These are phyloP conservation scores for Myotis pilosus DNA, from an alignment of 2,797 vertebrate genomes.

Conservation along the genomic window DNA sequence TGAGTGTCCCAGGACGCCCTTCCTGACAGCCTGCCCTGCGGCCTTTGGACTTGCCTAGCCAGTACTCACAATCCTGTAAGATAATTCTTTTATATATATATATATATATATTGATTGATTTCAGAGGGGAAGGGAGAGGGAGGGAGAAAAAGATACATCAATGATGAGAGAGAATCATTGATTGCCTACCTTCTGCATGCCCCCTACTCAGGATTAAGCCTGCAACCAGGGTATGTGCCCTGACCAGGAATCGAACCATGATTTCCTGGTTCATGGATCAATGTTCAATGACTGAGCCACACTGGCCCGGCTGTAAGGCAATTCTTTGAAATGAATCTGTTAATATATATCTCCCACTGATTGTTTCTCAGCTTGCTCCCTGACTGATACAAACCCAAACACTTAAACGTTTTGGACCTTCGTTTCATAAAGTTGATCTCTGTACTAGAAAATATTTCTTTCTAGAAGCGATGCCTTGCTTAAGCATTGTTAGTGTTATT, in stretches of 20 bases:
- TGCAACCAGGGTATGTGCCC: too few relatives aligned
- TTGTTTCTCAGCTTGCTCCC: background rate
- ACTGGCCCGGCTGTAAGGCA: accelerated
- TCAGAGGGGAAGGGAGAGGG: too few relatives aligned
- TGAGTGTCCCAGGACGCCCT: background rate
- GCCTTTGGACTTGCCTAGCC: background rate
- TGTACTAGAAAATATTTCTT: background rate
- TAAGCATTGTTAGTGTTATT: background rate
- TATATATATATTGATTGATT: too few relatives aligned
- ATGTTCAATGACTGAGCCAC: too few relatives aligned
- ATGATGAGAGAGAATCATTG: too few relatives aligned
- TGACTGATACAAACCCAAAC: background rate
- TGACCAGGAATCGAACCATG: too few relatives aligned
- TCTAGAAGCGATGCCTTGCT: background rate
- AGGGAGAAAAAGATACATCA: too few relatives aligned
- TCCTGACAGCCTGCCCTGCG: background rate
- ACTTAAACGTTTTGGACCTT: background rate
- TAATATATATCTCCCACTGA: background rate
- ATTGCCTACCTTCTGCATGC: too few relatives aligned
- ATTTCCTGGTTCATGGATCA: too few relatives aligned
- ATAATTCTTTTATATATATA: background rate
- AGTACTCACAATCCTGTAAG: background rate
- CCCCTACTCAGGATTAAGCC: too few relatives aligned
- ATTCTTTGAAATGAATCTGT: background rate
- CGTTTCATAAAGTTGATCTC: background rate